phyloP scores from a whole-genome alignment of 53 echinoderm and acorn worm species.

The Temnopleurus reevesii region DNA sequence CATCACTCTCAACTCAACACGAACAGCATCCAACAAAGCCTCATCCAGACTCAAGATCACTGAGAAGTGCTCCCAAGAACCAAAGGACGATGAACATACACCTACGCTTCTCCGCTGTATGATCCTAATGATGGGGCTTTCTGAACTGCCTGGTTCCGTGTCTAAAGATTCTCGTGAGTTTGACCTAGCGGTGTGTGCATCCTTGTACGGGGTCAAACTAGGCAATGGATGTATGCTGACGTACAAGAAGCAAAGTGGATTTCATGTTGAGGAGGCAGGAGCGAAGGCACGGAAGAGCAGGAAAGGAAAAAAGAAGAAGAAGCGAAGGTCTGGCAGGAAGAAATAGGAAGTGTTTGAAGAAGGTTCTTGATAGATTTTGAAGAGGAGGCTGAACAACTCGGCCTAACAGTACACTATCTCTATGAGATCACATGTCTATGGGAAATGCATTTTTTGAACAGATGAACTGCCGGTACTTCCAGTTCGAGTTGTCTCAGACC shows the following conservation, averaged over 20 bases:
- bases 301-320: constrained; percentile 13
- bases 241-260: constrained; percentile 61
- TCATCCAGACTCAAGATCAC: not conserved
- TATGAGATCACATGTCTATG: too few relatives aligned
- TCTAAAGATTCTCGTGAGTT: constrained; percentile 43
- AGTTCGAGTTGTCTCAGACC: too few relatives aligned
- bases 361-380: too few relatives aligned
- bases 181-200: constrained; percentile 66
- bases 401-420: too few relatives aligned
- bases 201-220: constrained; percentile 71
- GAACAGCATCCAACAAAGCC: not conserved
- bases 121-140: constrained; percentile 72
- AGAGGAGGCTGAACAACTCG: too few relatives aligned
- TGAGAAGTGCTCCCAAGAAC: not conserved
- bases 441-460: too few relatives aligned
- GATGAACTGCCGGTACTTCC: too few relatives aligned
- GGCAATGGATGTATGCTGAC: constrained; percentile 48
- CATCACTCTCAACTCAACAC: not conserved
- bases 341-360: not conserved
- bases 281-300: constrained; percentile 11
- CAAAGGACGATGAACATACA: not conserved
- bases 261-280: constrained; percentile 39
- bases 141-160: constrained; percentile 62
- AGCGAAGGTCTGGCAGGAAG: not conserved
- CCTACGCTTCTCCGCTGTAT: constrained; percentile 70